Percentiles rank a stretch among this genome's conserved stretches.
Conservation (phyloP, 2,113 vertebrate genomes). For the Microcebus tavaratra region DNA sequence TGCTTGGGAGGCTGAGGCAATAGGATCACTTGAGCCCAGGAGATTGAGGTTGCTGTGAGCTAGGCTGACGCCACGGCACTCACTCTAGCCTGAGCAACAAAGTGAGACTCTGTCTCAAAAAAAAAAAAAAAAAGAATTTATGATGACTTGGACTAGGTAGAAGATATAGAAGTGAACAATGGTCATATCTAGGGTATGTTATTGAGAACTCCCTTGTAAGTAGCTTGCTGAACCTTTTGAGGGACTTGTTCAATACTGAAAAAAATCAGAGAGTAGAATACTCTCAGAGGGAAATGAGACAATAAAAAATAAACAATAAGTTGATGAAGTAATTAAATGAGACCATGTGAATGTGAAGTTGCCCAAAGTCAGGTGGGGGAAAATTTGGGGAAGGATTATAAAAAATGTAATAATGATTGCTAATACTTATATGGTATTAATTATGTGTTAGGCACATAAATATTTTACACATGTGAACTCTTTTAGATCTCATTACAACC, state of each 20-base stretch:
- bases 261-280: not conserved
- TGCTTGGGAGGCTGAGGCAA: too few relatives aligned
- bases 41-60: too few relatives aligned
- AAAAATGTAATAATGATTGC: not conserved
- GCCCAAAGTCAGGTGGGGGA: not conserved
- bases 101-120: too few relatives aligned
- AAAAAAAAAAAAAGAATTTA: not conserved
- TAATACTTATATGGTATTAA: not conserved
- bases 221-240: not conserved
- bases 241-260: not conserved
- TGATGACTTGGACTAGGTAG: not conserved
- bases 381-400: not conserved
- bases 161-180: not conserved
- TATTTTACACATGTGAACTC: not conserved
- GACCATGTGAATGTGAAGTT: not conserved
- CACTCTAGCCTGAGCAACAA: too few relatives aligned
- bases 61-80: too few relatives aligned
- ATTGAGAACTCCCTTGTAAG: not conserved
- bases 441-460: not conserved
- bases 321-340: not conserved
- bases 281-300: not conserved
- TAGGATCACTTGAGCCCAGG: too few relatives aligned
- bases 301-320: not conserved
- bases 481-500: not conserved
- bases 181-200: not conserved